Percentiles rank a stretch among this genome's conserved stretches.
Evolutionary conservation across 2,888 invertebrate genomes (phyloP).

Genomic region (Micoletzkya japonica): DNA sequence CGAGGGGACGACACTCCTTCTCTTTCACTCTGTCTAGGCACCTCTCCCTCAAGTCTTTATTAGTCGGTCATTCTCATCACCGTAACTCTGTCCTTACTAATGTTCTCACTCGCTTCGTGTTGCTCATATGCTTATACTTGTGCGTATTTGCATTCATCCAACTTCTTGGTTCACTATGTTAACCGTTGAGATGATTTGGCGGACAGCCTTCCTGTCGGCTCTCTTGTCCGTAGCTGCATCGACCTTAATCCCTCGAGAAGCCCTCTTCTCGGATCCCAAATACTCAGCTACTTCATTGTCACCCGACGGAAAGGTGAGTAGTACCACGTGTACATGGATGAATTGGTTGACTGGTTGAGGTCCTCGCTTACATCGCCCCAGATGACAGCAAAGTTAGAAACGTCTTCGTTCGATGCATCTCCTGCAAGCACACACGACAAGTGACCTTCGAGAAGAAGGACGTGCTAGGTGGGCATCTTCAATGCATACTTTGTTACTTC

Average conservation of each 20-base stretch:
- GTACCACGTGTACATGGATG: no score
- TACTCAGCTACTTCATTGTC: slow-evolving; percentile 56
- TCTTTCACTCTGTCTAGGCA: no score
- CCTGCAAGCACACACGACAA: slow-evolving; percentile 53
- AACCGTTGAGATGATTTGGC: no score
- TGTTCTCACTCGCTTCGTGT: no score
- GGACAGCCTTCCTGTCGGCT: background rate
- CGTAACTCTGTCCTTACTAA: no score
- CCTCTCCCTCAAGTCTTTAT: no score
- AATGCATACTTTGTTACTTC: background rate
- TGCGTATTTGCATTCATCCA: no score
- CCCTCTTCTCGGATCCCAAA: slow-evolving; percentile 58
- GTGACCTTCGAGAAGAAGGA: slow-evolving; percentile 58
- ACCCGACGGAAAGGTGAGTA: slow-evolving; percentile 53
- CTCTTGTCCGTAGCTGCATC: background rate
- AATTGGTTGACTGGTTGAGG: no score
- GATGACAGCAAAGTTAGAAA: slow-evolving; percentile 58
- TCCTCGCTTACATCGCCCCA: slow-evolving; percentile 58
- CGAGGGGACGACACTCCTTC: no score
- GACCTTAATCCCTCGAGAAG: slow-evolving; percentile 47
- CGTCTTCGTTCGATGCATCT: slow-evolving; percentile 56
- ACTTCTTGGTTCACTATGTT: no score
- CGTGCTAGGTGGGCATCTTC: slow-evolving; percentile 46
- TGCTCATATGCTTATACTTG: no score
- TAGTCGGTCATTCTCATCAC: no score